Evolutionary conservation across 2,797 vertebrate species (phyloP).

Genomic region (Heliangelus exortis): DNA sequence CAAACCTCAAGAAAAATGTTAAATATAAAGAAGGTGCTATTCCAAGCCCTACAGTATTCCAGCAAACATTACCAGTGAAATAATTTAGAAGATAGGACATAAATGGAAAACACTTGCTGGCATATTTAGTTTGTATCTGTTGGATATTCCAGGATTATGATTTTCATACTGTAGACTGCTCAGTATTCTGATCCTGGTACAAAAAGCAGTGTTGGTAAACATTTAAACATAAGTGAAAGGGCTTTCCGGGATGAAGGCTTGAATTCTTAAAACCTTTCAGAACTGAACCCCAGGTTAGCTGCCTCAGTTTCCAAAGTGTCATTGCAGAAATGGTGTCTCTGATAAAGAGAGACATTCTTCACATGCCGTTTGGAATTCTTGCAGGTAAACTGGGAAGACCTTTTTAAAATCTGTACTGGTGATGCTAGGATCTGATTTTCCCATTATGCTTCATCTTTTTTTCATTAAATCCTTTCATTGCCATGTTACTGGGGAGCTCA

Average conservation of each 20-base stretch:
- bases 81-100: neutral
- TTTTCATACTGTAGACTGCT: neutral
- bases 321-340: neutral
- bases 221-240: neutral
- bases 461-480: neutral
- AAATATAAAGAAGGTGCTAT: neutral
- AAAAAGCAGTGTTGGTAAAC: neutral
- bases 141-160: slow-evolving; percentile 2
- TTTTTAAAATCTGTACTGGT: neutral
- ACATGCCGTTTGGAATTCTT: neutral
- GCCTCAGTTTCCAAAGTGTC: neutral
- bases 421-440: neutral
- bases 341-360: neutral
- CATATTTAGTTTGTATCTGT: neutral
- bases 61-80: neutral
- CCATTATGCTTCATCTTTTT: neutral
- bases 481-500: neutral
- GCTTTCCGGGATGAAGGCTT: neutral
- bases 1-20: neutral
- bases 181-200: neutral
- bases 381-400: neutral
- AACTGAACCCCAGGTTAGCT: neutral
- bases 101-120: neutral
- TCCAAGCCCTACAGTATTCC: neutral
- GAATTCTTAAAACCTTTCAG: neutral